Evolutionary conservation across 2,888 invertebrate species (phyloP).

Genomic region (Sclerodermus sp.): DNA sequence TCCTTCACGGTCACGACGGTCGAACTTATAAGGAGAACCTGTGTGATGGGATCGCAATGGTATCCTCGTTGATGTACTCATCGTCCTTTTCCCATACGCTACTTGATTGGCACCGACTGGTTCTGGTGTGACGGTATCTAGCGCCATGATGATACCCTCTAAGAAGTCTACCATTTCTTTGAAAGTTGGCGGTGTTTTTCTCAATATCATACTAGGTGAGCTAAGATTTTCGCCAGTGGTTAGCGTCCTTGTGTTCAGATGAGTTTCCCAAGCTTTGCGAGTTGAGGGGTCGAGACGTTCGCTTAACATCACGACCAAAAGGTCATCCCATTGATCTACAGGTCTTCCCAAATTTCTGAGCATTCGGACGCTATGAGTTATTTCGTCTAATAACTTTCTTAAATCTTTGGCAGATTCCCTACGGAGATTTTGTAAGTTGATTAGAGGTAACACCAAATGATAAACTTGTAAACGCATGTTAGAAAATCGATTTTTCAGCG

Average conservation of each 20-base stretch:
- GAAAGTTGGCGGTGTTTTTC: background rate
- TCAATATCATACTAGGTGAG: background rate
- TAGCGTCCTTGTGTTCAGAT: background rate
- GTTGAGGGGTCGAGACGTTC: slow-evolving; percentile 11
- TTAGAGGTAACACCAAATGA: slow-evolving; percentile 3
- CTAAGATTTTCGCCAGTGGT: background rate
- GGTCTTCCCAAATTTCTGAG: slow-evolving; percentile 9
- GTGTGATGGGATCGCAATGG: too few species aligned
- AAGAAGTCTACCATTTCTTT: background rate
- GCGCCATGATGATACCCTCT: background rate
- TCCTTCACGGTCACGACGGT: too few species aligned
- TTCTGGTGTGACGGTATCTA: background rate
- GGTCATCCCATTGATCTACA: slow-evolving; percentile 6
- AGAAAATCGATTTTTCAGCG: slow-evolving; percentile 5
- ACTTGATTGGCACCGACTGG: too few species aligned
- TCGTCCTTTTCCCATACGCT: too few species aligned
- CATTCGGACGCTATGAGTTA: slow-evolving; percentile 5
- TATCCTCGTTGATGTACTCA: too few species aligned
- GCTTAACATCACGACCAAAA: slow-evolving; percentile 3
- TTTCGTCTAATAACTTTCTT: slow-evolving; percentile 5
- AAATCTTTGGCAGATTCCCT: slow-evolving; percentile 8
- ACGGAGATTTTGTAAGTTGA: slow-evolving; percentile 2
- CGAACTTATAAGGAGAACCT: too few species aligned
- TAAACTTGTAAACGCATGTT: slow-evolving; percentile 6
- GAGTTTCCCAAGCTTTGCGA: slow-evolving; percentile 4